Percentiles rank a stretch among this genome's conserved stretches.
phyloP scores from a whole-genome alignment of 2,797 vertebrate genomes.

The Cephalopachus bancanus region DNA sequence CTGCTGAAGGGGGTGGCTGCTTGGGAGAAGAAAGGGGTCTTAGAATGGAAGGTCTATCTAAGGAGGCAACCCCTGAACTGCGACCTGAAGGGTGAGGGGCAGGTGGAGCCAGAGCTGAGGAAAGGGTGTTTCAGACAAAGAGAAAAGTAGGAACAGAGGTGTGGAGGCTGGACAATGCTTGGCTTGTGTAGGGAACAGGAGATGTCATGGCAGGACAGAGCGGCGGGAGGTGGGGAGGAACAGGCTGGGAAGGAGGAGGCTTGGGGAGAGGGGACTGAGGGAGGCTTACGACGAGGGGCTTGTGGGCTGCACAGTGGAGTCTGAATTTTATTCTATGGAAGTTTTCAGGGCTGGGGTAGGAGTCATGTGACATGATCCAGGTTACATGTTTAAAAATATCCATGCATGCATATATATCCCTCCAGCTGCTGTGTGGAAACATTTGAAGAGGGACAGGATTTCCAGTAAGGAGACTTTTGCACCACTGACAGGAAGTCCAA shows the following conservation, averaged over 20 bases:
- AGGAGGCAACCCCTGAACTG: neutral
- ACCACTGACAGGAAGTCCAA: neutral
- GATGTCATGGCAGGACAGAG: neutral
- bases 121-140: neutral
- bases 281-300: neutral
- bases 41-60: neutral
- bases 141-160: neutral
- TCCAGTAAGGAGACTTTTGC: neutral
- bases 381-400: neutral
- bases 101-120: neutral
- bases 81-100: neutral
- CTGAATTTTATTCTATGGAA: neutral
- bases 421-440: neutral
- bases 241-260: too few relatives aligned
- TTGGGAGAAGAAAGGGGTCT: neutral
- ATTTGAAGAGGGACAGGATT: neutral
- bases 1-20: too few relatives aligned
- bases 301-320: neutral
- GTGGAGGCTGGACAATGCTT: rapidly evolving
- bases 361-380: neutral
- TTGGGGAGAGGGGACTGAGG: neutral
- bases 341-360: neutral
- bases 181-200: neutral
- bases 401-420: neutral
- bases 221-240: neutral